Conservation (phyloP, 2,888 invertebrate genomes). For the Microplitis manilae region DNA sequence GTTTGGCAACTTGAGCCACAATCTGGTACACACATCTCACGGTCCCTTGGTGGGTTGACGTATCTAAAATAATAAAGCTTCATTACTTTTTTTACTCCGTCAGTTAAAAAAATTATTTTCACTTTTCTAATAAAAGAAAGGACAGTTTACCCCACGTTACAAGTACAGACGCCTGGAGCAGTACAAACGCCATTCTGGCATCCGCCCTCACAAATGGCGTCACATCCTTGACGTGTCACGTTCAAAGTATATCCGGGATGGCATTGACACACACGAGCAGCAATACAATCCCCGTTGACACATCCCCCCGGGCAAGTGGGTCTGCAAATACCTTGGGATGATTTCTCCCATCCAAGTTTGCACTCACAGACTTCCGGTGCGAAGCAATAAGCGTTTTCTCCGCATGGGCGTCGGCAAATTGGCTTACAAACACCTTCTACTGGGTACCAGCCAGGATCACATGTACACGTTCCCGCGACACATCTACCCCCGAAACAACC, state of each 20-base stretch:
- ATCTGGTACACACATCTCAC: constrained; percentile 58
- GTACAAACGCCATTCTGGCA: constrained; percentile 66
- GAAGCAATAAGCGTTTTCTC: constrained; percentile 73
- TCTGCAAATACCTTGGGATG: constrained; percentile 70
- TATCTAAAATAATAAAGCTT: constrained; percentile 54
- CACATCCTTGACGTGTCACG: constrained; percentile 59
- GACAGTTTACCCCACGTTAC: constrained; percentile 60
- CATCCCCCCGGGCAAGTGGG: constrained; percentile 70
- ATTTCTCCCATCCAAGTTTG: constrained; percentile 72
- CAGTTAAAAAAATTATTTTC: no score
- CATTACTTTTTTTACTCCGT: no score
- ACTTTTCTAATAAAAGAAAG: no score
- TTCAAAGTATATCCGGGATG: constrained; percentile 60
- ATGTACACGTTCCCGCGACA: constrained; percentile 78
- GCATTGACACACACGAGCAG: constrained; percentile 63
- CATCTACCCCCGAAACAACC: constrained; percentile 82
- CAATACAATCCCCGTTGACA: constrained; percentile 65
- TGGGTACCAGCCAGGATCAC: constrained; percentile 76
- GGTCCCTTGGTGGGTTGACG: constrained; percentile 58
- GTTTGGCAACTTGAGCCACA: constrained; percentile 59
- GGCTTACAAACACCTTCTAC: constrained; percentile 78
- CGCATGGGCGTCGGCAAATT: constrained; percentile 75
- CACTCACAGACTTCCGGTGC: constrained; percentile 77
- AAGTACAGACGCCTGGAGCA: constrained; percentile 63
- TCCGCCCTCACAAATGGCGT: constrained; percentile 64